These are phyloP conservation scores for Brachionus plicatilis DNA, from an alignment of 1,140 invertebrate genomes.

Conservation along the genomic window DNA sequence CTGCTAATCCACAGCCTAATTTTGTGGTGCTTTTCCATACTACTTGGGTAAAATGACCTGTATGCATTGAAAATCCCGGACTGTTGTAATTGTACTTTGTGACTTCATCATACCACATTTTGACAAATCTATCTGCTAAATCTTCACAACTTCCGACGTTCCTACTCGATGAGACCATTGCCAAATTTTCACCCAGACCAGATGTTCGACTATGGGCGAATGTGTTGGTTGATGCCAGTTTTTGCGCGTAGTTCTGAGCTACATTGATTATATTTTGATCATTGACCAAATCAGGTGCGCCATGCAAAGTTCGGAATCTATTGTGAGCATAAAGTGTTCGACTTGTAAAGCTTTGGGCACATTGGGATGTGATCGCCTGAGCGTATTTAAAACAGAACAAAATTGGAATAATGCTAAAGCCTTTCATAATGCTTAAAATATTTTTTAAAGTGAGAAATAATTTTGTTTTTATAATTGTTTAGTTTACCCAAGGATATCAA, in stretches of 20 bases:
- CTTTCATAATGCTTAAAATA: neutral
- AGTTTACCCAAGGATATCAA: neutral
- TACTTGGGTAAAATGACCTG: conserved; percentile 15
- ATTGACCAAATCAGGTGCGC: neutral
- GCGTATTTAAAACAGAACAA: neutral
- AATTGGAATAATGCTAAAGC: neutral
- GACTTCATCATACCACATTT: conserved; percentile 20
- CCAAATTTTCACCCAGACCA: conserved; percentile 13
- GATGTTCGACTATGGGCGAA: neutral
- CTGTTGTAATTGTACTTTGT: neutral
- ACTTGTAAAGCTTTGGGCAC: neutral
- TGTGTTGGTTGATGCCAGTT: neutral
- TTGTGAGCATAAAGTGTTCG: neutral
- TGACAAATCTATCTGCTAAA: neutral
- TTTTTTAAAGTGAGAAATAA: neutral
- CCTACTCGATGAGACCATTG: neutral
- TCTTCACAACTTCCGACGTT: neutral
- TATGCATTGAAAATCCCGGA: neutral
- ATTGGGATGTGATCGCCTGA: neutral
- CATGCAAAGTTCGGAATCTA: neutral
- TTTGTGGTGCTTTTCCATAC: neutral
- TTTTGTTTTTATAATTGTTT: neutral
- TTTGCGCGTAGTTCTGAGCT: neutral
- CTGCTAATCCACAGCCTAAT: neutral
- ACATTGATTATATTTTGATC: neutral